Conservation (phyloP, 35 echinoderm and acorn worm species). For the Acanthaster planci region DNA sequence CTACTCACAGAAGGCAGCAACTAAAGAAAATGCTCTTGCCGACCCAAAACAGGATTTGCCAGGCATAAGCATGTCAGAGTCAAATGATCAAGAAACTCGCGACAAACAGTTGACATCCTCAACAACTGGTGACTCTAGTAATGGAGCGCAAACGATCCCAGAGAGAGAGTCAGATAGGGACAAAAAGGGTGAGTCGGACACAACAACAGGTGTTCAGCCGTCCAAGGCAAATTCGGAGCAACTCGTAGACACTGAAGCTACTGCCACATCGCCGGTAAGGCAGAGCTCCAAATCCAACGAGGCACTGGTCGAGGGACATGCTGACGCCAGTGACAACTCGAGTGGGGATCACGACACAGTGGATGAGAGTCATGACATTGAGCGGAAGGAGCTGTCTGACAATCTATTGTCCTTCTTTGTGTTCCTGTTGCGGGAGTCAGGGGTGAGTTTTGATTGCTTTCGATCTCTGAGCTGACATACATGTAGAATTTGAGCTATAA, state of each 20-base stretch:
- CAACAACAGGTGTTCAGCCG: too few relatives aligned
- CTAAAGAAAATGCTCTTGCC: not conserved
- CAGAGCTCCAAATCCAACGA: not conserved
- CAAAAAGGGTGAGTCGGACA: too few relatives aligned
- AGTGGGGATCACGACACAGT: not conserved
- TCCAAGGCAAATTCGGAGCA: too few relatives aligned
- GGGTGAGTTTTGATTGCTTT: not conserved
- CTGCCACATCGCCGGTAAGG: not conserved
- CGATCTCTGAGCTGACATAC: not conserved
- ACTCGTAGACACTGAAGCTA: too few relatives aligned
- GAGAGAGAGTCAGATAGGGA: not conserved
- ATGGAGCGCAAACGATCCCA: not conserved
- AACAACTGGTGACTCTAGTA: not conserved
- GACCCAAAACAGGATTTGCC: not conserved
- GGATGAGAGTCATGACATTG: not conserved
- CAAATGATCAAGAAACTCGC: not conserved
- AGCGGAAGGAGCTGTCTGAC: not conserved
- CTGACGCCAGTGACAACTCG: not conserved
- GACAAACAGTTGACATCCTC: not conserved
- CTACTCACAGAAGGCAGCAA: not conserved
- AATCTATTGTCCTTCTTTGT: conserved; percentile 7
- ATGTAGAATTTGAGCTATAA: too few relatives aligned
- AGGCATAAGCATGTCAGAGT: not conserved
- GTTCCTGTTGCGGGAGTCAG: conserved; percentile 4
- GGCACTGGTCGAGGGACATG: not conserved